phyloP scores from a whole-genome alignment of 2,113 vertebrate genomes.

The Carlito syrichta region DNA sequence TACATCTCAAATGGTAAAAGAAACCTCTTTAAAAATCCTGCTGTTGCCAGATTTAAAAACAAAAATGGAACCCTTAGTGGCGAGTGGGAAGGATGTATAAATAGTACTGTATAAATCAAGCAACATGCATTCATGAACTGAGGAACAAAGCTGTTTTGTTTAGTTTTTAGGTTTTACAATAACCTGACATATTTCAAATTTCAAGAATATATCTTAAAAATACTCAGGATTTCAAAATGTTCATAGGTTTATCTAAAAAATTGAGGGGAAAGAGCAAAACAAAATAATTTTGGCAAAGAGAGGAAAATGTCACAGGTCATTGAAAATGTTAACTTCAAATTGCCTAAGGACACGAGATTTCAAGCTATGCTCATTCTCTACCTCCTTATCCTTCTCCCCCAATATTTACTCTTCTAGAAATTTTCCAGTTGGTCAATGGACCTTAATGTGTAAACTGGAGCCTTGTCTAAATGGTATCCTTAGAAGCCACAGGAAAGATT shows the following conservation, averaged over 20 bases:
- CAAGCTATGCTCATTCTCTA: not conserved
- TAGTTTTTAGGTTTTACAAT: not conserved
- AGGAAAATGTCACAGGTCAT: not conserved
- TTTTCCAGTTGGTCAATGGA: not conserved
- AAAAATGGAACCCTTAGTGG: not conserved
- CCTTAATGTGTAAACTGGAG: not conserved
- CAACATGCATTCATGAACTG: not conserved
- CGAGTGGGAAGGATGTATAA: not conserved
- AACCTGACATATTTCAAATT: slow-evolving; percentile 3
- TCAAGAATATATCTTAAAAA: slow-evolving; percentile 9
- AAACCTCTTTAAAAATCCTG: not conserved
- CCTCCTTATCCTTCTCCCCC: not conserved
- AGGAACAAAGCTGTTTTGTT: not conserved
- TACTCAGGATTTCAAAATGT: not conserved
- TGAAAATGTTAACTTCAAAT: not conserved
- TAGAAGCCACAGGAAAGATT: not conserved
- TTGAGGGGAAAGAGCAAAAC: not conserved
- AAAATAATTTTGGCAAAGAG: not conserved
- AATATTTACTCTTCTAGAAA: not conserved
- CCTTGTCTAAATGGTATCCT: not conserved
- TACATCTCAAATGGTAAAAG: not conserved
- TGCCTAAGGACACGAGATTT: not conserved
- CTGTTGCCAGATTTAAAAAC: not conserved
- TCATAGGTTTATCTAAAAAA: not conserved
- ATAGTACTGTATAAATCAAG: not conserved